A percentile compares a stretch with the other conserved stretches of the same genome.
phyloP scores from a whole-genome alignment of 2,113 vertebrate genomes.

The Cisticola juncidis region DNA sequence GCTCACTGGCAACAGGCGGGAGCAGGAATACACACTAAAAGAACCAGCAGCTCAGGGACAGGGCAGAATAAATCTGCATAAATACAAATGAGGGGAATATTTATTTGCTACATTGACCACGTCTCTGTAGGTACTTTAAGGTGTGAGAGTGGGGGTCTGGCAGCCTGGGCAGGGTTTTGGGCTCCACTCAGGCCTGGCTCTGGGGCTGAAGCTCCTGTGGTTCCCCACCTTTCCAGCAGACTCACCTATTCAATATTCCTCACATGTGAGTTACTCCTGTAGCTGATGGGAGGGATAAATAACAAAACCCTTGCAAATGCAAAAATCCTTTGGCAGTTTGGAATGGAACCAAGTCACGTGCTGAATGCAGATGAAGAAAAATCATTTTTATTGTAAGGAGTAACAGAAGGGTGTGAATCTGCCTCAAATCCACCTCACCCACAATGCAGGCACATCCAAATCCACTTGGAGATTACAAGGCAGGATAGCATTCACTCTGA shows the following conservation, averaged over 20 bases:
- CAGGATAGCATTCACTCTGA: neutral
- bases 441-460: neutral
- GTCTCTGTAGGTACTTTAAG: neutral
- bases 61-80: constrained; percentile 55
- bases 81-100: neutral
- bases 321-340: neutral
- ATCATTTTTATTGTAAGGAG: constrained; percentile 22
- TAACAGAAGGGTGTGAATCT: neutral
- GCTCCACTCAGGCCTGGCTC: fast-evolving
- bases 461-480: neutral
- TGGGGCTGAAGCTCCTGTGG: neutral
- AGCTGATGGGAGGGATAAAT: constrained; percentile 14
- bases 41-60: constrained; percentile 4
- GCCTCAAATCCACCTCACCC: neutral
- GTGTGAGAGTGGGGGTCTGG: fast-evolving
- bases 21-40: neutral
- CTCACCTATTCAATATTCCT: neutral
- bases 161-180: neutral
- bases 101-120: neutral
- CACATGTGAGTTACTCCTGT: neutral
- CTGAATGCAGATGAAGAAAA: constrained; percentile 48
- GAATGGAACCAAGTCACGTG: neutral
- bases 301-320: constrained; percentile 1
- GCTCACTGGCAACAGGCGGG: neutral
- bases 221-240: neutral